Evolutionary conservation across 2,888 invertebrate species (phyloP).

Genomic region (Ommatoiulus sabulosus): DNA sequence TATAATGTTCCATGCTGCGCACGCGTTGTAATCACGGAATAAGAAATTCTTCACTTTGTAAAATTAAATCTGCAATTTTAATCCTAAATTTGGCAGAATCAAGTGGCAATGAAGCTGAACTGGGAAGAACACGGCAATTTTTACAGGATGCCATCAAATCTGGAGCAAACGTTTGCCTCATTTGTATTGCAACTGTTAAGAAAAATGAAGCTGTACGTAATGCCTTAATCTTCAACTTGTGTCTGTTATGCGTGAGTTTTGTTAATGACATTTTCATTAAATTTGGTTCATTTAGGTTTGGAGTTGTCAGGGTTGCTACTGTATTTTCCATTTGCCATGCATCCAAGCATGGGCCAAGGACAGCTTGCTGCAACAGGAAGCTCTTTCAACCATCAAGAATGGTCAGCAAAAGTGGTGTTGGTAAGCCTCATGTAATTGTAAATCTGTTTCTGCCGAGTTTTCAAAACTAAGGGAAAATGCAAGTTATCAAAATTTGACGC

Average conservation of each 20-base stretch:
- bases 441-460: not conserved
- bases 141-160: conserved; percentile 84
- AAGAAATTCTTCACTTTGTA: not conserved
- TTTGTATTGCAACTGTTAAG: conserved; percentile 89
- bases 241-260: conserved; percentile 56
- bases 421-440: not conserved
- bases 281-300: conserved; percentile 75
- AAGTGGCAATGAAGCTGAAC: conserved; percentile 47
- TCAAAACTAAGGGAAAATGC: too few relatives aligned
- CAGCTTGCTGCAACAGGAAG: conserved; percentile 69
- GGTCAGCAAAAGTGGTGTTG: conserved; percentile 69
- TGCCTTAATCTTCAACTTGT: conserved; percentile 51
- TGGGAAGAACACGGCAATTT: conserved; percentile 74
- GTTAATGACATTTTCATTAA: too few relatives aligned
- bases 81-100: not conserved
- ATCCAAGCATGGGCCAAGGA: conserved; percentile 94
- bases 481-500: too few relatives aligned
- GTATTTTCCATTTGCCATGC: conserved; percentile 87
- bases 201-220: conserved; percentile 76
- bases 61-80: not conserved
- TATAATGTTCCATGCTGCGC: not conserved
- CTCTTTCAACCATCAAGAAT: conserved; percentile 75
- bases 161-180: conserved; percentile 85
- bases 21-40: too few relatives aligned
- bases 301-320: conserved; percentile 86